Conservation (phyloP, 2,113 vertebrate genomes). For the Rhinoderma darwinii region DNA sequence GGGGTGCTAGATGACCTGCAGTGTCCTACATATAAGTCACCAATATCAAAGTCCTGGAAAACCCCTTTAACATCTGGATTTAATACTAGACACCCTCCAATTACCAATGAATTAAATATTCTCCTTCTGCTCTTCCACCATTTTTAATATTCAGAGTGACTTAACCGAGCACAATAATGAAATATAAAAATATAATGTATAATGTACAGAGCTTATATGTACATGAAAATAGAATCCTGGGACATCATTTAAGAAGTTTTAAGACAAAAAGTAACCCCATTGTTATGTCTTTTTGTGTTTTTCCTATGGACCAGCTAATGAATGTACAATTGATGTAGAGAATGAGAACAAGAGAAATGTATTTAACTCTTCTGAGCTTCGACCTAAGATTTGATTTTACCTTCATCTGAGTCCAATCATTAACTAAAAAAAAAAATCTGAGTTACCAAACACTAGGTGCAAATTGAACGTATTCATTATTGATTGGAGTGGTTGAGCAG, state of each 20-base stretch:
- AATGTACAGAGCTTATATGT: not conserved
- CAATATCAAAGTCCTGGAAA: no score
- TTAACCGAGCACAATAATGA: not conserved
- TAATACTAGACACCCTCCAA: no score
- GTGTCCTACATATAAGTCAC: no score
- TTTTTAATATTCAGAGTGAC: not conserved
- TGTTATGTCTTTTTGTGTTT: not conserved
- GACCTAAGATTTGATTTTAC: not conserved
- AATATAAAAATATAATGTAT: not conserved
- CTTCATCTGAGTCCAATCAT: conserved; percentile 6
- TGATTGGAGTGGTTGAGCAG: not conserved
- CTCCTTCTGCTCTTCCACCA: no score
- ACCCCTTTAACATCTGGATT: no score
- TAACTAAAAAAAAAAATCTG: not conserved
- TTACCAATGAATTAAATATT: no score
- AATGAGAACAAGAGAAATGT: not conserved
- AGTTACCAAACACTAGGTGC: not conserved
- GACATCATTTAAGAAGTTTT: not conserved
- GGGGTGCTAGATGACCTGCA: no score
- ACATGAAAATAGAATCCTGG: not conserved
- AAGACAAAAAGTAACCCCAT: not conserved
- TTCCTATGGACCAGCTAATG: not conserved
- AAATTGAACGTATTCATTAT: not conserved
- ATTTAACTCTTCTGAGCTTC: not conserved
- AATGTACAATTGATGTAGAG: conserved; percentile 2